Percentiles rank a stretch among this genome's conserved stretches.
These are phyloP conservation scores for Gymnopithys bicolor DNA, from an alignment of 2,797 vertebrate genomes.

Conservation along the genomic window DNA sequence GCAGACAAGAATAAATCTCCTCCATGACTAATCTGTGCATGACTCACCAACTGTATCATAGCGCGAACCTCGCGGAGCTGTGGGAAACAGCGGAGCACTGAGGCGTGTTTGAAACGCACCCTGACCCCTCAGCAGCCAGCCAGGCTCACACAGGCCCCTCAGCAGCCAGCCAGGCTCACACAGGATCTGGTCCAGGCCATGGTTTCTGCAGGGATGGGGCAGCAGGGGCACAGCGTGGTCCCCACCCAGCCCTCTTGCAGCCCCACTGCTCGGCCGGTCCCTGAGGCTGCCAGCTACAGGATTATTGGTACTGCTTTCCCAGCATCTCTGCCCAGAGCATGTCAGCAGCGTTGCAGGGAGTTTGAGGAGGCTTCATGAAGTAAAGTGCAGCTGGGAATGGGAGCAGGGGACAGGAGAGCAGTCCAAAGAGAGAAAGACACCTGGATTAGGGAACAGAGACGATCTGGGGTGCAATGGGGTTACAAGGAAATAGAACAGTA, in stretches of 20 bases:
- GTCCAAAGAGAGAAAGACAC: not conserved
- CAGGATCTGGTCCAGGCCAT: not conserved
- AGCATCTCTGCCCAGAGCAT: not conserved
- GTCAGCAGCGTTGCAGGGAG: not conserved
- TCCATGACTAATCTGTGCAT: slow-evolving; percentile 41
- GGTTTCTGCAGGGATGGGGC: not conserved
- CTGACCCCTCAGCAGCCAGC: not conserved
- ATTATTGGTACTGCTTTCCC: not conserved
- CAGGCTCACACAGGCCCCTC: too few species aligned
- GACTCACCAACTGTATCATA: slow-evolving; percentile 24
- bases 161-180: not conserved
- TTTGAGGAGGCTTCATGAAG: not conserved
- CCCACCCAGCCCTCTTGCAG: not conserved
- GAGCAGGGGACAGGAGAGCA: not conserved
- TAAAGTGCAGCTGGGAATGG: not conserved
- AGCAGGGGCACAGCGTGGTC: not conserved
- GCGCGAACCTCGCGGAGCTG: not conserved
- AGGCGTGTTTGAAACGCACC: not conserved
- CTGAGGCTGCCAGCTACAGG: not conserved
- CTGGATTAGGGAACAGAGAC: not conserved
- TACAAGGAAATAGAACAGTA: not conserved
- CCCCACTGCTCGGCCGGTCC: rapidly evolving
- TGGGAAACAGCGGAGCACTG: slow-evolving; percentile 12
- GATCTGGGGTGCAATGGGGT: not conserved
- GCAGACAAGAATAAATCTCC: slow-evolving; percentile 20